A percentile compares a stretch with the other conserved stretches of the same genome.
phyloP scores from a whole-genome alignment of 1,140 invertebrate genomes.

The Manduca sexta region DNA sequence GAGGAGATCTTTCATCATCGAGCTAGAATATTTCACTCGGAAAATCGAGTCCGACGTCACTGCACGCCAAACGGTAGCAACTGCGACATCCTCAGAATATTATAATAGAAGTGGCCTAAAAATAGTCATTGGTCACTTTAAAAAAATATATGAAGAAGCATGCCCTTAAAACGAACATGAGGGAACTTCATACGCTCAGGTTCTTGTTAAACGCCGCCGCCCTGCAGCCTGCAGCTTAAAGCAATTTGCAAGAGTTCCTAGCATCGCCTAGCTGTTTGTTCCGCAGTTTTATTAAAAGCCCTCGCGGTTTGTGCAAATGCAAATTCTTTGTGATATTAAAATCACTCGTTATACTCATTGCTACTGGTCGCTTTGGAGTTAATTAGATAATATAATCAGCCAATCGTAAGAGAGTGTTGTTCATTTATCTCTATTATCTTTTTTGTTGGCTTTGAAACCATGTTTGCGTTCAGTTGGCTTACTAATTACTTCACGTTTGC shows the following conservation, averaged over 20 bases:
- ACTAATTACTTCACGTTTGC: no score
- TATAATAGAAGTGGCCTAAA: no score
- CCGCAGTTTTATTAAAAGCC: conserved; percentile 50
- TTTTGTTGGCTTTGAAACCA: no score
- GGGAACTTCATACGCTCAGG: conserved; percentile 44
- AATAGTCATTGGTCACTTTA: no score
- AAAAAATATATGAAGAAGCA: conserved; percentile 3
- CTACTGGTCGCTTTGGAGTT: conserved; percentile 3
- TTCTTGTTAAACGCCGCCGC: conserved; percentile 50
- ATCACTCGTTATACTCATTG: conserved; percentile 18
- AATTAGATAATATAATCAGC: conserved; percentile 9
- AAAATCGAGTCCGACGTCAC: no score
- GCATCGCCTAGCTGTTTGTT: conserved; percentile 37
- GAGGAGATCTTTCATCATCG: no score
- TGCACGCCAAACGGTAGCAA: no score
- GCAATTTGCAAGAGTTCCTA: conserved; percentile 63
- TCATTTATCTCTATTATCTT: no score
- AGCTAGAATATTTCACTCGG: no score
- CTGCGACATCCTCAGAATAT: no score
- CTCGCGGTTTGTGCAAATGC: conserved; percentile 29
- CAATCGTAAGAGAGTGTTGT: not conserved
- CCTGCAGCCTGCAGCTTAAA: conserved; percentile 50
- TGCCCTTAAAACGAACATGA: conserved; percentile 35
- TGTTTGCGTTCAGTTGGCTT: no score
- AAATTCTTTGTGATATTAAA: conserved; percentile 52